Base-by-base conservation (phyloP, 2,888 invertebrate species). In the Eudemis profundana region DNA sequence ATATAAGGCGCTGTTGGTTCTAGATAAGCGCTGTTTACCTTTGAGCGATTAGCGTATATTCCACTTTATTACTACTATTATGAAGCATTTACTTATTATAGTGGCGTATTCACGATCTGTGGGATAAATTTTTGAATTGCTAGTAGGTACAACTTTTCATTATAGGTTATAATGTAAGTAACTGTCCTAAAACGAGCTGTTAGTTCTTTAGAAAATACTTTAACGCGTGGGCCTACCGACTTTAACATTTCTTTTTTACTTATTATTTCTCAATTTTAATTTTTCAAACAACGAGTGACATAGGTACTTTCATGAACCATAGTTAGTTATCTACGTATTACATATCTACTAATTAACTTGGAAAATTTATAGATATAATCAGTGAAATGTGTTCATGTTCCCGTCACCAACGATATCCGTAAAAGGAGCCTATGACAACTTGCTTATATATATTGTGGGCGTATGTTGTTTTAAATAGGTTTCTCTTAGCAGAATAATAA, bases 11-110 rank as follows among this genome's bases (percentile, higher is more conserved):
- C 77, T 81, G 82, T 82, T 80, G 75, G 75, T 73, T 77, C 77
- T 73, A 85, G 87, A 89, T 90, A 89, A 89, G 83, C 83, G 79
- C 78, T 86, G 85, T 89, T 89, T 87, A 82, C 83, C 85, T 83
- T 84, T 80, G 72, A 75, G 73, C 81, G 84, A 84, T 85, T 85
- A 87, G 75, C 75, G 40, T 61, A 53, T 57, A 50, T 53, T 59
- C 49, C 57, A 51, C 56, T 61, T 62, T 42, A 64, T 59, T 44
- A 44, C 57, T 50, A 44, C 29, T 44, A 50, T 40, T 53, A 56
- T 50, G 33, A 33, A 29, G 19, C 42, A 12, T 23, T 23, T 40
- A 42, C 21, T 42, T 38, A 27, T 40, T 54, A 15, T 14, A 17
- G 23, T 15, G 42, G 17, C 17, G 27, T 17, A 17, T 27, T 23